phyloP scores from a whole-genome alignment of 2,113 vertebrate genomes.

The Ahaetulla prasina region DNA sequence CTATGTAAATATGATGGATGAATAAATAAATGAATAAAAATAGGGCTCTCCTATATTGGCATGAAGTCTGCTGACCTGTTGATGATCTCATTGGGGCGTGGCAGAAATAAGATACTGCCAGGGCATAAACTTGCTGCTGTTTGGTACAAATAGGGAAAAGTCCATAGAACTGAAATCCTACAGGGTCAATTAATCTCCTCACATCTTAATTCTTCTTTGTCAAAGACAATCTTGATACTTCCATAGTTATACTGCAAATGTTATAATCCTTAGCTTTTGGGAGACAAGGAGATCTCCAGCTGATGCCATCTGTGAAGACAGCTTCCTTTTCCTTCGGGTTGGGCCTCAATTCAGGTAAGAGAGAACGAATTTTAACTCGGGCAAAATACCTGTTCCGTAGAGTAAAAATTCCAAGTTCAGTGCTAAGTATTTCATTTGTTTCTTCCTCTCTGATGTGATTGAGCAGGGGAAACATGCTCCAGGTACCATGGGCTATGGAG shows the following conservation, averaged over 20 bases:
- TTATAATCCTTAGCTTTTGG: not conserved
- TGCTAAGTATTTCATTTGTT: not conserved
- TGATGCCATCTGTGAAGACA: not conserved
- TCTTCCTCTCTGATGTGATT: not conserved
- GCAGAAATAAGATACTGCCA: not conserved
- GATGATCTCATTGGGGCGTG: not conserved
- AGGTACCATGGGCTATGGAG: not conserved
- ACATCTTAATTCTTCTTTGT: not conserved
- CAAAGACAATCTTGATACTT: not conserved
- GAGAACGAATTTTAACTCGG: not conserved
- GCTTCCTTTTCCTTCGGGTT: not conserved
- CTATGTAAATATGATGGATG: not conserved
- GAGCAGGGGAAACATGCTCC: not conserved
- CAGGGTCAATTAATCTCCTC: not conserved
- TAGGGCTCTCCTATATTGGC: not conserved
- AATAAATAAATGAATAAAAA: not conserved
- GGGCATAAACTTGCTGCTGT: not conserved
- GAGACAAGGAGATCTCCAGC: not conserved
- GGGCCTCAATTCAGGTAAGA: not conserved
- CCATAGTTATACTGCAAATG: not conserved
- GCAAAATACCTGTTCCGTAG: not conserved
- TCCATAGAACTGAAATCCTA: not conserved
- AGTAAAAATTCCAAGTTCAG: not conserved
- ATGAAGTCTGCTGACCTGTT: not conserved
- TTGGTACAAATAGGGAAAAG: not conserved